Base-by-base conservation (phyloP, 2,113 vertebrate genomes). In the Neoarius graeffei region DNA sequence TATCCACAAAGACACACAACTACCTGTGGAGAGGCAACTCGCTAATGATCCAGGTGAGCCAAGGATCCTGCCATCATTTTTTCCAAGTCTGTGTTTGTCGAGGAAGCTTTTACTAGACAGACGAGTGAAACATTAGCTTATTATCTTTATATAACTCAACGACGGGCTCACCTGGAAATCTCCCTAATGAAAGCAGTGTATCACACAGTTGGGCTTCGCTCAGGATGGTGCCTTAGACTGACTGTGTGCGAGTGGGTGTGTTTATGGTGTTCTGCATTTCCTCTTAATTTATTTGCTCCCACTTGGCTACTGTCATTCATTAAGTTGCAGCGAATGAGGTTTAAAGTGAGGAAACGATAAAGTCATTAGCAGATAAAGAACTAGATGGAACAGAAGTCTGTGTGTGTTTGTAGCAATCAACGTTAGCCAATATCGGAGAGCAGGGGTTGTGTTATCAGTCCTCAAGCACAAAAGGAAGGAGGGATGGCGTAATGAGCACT, bases 401-500 rank as follows among this genome's bases (percentile, higher is more conserved):
- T n/a, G 67, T 79, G 69, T 67, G 60, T 48, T 35, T 87, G 54
- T 67, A 42, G 67, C 11, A n/a, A 48, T 83, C 48, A 54, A 42
- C 69, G 0, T 77, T 77, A 42, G 59, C 59, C 67, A 1, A 13
- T 20, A 48, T 79, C 20, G 50, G 50, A 81, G 76, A 15, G 76
- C 27, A 62, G 48, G 77, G 71, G 50, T 52, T 42, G 67, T 84
- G 80, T 87, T 83, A 83, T 87, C 86, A 87, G 86, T 69, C 81
- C 54, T 42, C 11, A 8, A 87, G 86, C 86, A 87, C 86, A 87
- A 87, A 87, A 83, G 86, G 83, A 74, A 30, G 80, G 54, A 83
- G 86, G 42, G 57, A 62, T 23, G 79, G 48, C 25, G 57, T 83
- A 87, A 87, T 87, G 81, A 87, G 86, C 60, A 25, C 27, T 19